Evolutionary conservation across 2,113 vertebrate species (phyloP).

Genomic region (Silurus asotus): DNA sequence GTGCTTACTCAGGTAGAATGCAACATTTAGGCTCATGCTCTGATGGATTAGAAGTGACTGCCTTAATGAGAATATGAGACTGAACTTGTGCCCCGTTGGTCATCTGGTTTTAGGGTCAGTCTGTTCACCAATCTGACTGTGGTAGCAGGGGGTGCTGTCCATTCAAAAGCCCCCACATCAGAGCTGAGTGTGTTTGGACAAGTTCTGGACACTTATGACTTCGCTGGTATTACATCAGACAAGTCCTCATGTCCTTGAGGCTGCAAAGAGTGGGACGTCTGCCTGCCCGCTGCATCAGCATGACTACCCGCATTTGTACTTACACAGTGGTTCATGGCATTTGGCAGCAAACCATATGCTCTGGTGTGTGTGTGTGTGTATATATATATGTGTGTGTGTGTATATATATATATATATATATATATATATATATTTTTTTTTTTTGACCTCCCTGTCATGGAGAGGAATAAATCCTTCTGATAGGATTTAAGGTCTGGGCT

Average conservation of each 20-base stretch:
- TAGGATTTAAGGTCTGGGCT: neutral
- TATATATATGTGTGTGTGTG: neutral
- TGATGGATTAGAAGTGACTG: conserved; percentile 36
- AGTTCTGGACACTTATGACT: conserved; percentile 38
- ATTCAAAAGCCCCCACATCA: conserved; percentile 38
- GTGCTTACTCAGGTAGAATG: conserved; percentile 59
- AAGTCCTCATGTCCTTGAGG: conserved; percentile 67
- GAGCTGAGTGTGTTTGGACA: conserved; percentile 48
- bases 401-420: neutral
- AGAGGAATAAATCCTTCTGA: neutral
- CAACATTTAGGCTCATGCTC: conserved; percentile 27
- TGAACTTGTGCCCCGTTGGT: conserved; percentile 19
- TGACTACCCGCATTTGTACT: conserved; percentile 26
- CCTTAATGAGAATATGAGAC: conserved; percentile 23
- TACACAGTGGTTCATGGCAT: conserved; percentile 21
- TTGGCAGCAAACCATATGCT: conserved; percentile 23
- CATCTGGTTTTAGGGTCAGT: conserved; percentile 28
- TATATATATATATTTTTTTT: conserved; percentile 2
- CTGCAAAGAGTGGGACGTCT: conserved; percentile 66
- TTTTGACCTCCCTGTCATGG: conserved; percentile 17
- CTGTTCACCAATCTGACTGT: conserved; percentile 16
- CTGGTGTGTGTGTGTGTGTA: too few relatives aligned
- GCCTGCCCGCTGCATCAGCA: conserved; percentile 38
- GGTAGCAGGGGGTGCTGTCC: conserved; percentile 41
- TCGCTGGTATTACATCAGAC: conserved; percentile 42